Percentiles rank a stretch among this genome's conserved stretches.
phyloP scores from a whole-genome alignment of 2,797 vertebrate species.

The Typhlichthys subterraneus region DNA sequence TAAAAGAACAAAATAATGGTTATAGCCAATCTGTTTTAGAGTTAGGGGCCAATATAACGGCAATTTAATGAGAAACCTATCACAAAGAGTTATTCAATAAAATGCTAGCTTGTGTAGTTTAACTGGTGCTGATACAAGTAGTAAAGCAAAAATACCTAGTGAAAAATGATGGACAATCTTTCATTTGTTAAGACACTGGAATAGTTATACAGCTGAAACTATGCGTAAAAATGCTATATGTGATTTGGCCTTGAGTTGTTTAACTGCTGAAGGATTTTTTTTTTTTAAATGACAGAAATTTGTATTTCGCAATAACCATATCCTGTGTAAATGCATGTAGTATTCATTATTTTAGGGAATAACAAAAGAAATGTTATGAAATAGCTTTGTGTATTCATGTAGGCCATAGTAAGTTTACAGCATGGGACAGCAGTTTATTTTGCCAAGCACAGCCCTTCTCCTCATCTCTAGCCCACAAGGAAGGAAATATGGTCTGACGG shows the following conservation, averaged over 20 bases:
- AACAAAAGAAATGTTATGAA: background rate
- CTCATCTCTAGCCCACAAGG: slow-evolving; percentile 25
- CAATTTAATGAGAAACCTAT: slow-evolving; percentile 11
- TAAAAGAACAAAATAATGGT: slow-evolving; percentile 43
- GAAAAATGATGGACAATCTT: background rate
- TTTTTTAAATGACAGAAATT: slow-evolving; percentile 8
- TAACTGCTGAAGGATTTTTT: slow-evolving; percentile 4
- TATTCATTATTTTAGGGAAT: too few species aligned
- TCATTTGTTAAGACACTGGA: background rate
- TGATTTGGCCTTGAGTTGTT: background rate
- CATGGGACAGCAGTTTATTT: background rate
- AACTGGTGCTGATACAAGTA: too few species aligned
- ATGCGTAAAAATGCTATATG: background rate
- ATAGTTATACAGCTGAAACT: background rate
- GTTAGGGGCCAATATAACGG: slow-evolving; percentile 23
- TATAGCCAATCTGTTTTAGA: slow-evolving; percentile 47
- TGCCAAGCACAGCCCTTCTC: background rate
- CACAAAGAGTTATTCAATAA: too few species aligned
- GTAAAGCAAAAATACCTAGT: background rate
- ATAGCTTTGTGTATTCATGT: too few species aligned
- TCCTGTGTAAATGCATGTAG: background rate
- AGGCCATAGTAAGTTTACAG: too few species aligned
- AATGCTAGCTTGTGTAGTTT: too few species aligned
- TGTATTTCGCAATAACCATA: slow-evolving; percentile 30
- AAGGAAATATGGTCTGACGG: slow-evolving; percentile 55